Evolutionary conservation across 2,888 invertebrate genomes (phyloP), one percentile per base, ranked within the genome.

Genomic region (Tinea trinotella): DNA sequence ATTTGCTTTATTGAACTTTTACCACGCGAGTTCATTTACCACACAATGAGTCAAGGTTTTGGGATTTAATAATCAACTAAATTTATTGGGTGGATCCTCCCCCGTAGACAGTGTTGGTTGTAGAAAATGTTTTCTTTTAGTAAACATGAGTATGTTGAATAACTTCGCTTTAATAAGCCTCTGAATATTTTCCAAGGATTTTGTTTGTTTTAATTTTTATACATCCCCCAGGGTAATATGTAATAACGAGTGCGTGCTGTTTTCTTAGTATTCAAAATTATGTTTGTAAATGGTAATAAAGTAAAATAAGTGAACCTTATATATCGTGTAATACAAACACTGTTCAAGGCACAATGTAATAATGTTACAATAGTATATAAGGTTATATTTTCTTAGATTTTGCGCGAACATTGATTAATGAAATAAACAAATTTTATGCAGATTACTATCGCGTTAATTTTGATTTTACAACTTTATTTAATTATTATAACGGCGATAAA

Each of bases 1-100:
- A 50, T 50, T 50, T 50, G 22, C 24, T 50, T 24, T 20, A 50
- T 50, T 50, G 24, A 50, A 50, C 50, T 24, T 19, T 48, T 19
- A 19, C 18, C 13, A 15, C 50, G n/a, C 24, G 24, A 24, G n/a
- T 13, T 9, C 9, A 46, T 19, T 17, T 46, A 19, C 46, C 46
- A 40, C 24, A 24, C 5, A 24, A n/a, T n/a, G n/a, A n/a, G n/a
- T n/a, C n/a, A n/a, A n/a, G n/a, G 9, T 24, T 24, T 24, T 24
- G 24, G 24, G 9, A 7, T 24, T 24, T 24, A 24, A 7, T 40
- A 2, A 13, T 30, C 7, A 40, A 40, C 40, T 6, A 40, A 40
- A 40, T 40, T 15, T 2, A 40, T 13, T 35, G 6, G n/a, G n/a
- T n/a, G n/a, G n/a, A n/a, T n/a, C n/a, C n/a, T 15, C 13, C 13